A percentile compares a stretch with the other conserved stretches of the same genome.
Conservation (phyloP, 2,888 invertebrate species). For the Microctonus hyperodae region DNA sequence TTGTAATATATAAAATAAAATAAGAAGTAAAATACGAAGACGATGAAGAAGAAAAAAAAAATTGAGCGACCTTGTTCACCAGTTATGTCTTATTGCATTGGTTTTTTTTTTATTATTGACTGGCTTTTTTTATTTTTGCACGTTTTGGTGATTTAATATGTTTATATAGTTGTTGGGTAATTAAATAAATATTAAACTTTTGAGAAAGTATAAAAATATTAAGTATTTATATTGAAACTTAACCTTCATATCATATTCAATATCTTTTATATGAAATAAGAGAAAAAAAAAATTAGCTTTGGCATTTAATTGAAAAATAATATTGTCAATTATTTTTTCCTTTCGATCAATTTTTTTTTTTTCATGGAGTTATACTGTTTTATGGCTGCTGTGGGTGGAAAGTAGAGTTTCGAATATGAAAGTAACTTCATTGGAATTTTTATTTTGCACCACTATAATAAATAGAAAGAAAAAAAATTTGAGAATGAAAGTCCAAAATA, state of each 20-base stretch:
- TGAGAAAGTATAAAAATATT: not conserved
- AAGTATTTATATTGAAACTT: not conserved
- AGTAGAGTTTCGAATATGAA: constrained; percentile 6
- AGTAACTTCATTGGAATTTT: constrained; percentile 19
- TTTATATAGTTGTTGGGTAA: no score
- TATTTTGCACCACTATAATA: not conserved
- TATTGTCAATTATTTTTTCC: constrained; percentile 42
- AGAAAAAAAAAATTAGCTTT: not conserved
- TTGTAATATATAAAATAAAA: constrained; percentile 1
- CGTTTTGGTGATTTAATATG: no score
- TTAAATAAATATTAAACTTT: not conserved
- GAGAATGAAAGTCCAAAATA: not conserved
- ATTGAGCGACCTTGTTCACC: constrained; percentile 51
- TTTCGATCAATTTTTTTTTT: constrained; percentile 42
- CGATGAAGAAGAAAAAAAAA: constrained; percentile 34
- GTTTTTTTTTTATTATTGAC: constrained; percentile 43
- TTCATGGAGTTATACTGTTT: not conserved
- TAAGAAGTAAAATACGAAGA: not conserved
- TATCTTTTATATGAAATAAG: no score
- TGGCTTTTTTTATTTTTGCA: constrained; percentile 38
- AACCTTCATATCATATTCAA: not conserved
- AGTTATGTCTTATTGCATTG: constrained; percentile 48
- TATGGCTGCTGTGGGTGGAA: not conserved
- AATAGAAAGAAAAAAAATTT: not conserved
- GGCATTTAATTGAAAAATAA: not conserved